A percentile compares a stretch with the other conserved stretches of the same genome.
Evolutionary conservation across 1,140 invertebrate species (phyloP).

Genomic region (Campoletis sonorensis): DNA sequence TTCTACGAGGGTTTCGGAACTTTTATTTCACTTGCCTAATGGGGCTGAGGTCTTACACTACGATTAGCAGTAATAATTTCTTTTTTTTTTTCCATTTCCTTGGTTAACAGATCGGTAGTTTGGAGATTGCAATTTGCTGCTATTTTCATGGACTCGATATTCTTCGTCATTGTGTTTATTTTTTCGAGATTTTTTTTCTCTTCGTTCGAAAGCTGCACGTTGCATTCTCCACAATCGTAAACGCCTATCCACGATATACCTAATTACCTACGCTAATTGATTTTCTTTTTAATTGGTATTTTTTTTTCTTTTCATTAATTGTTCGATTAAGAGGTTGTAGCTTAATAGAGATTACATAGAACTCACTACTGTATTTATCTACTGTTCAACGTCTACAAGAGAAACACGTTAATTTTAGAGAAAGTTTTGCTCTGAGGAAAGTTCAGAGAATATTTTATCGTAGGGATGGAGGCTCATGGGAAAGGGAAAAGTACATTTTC

Average conservation of each 20-base stretch:
- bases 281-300: slow-evolving; percentile 46
- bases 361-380: slow-evolving; percentile 66
- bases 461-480: neutral
- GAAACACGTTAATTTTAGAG: slow-evolving; percentile 65
- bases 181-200: too few relatives aligned
- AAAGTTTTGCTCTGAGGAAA: slow-evolving; percentile 36
- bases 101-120: slow-evolving; percentile 26
- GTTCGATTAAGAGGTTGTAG: slow-evolving; percentile 70
- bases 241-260: slow-evolving; percentile 14
- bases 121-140: neutral
- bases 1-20: slow-evolving; percentile 64
- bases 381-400: slow-evolving; percentile 71
- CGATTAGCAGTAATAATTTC: slow-evolving; percentile 69
- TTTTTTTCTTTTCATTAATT: slow-evolving; percentile 37
- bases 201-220: neutral
- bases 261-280: slow-evolving; percentile 44
- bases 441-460: neutral
- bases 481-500: slow-evolving; percentile 33
- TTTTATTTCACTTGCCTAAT: slow-evolving; percentile 62
- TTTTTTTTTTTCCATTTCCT: slow-evolving; percentile 53
- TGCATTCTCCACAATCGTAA: slow-evolving; percentile 13
- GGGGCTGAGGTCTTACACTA: slow-evolving; percentile 71
- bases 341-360: slow-evolving; percentile 71
- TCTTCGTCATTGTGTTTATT: neutral
- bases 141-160: neutral